These are phyloP conservation scores for Hermaeophaga mercurialis DNA, from an alignment of 2,888 invertebrate genomes.

Conservation along the genomic window DNA sequence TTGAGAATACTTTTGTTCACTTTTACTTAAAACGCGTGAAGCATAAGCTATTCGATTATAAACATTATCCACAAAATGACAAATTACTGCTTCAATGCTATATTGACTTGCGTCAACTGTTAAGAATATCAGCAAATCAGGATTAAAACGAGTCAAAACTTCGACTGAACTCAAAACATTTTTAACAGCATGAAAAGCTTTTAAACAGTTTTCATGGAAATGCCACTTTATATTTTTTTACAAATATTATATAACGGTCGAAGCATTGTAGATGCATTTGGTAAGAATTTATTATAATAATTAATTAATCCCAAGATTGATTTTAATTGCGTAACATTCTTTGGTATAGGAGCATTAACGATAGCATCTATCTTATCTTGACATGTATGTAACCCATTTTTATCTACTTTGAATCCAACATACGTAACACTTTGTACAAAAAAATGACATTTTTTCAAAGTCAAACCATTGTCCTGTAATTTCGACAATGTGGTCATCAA, in stretches of 20 bases:
- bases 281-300: conserved; percentile 23
- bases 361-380: conserved; percentile 17
- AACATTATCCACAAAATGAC: no score
- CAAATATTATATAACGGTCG: conserved; percentile 17
- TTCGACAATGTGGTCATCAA: no score
- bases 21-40: no score
- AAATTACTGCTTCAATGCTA: no score
- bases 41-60: no score
- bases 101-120: no score
- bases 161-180: background rate
- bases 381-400: conserved; percentile 20
- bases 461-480: no score
- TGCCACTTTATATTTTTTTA: conserved; percentile 16
- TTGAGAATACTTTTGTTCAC: no score
- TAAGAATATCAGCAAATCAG: no score
- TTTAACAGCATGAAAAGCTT: background rate
- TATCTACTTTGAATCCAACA: no score
- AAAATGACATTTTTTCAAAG: conserved; percentile 10
- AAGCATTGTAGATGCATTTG: conserved; percentile 15
- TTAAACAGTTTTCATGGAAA: background rate
- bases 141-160: no score
- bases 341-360: conserved; percentile 6
- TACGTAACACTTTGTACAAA: conserved; percentile 16
- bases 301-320: conserved; percentile 23
- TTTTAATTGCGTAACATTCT: conserved; percentile 18